Percentiles rank a stretch among this genome's conserved stretches.
These are phyloP conservation scores for Bombus sylvicola DNA, from an alignment of 1,140 invertebrate genomes.

Conservation along the genomic window DNA sequence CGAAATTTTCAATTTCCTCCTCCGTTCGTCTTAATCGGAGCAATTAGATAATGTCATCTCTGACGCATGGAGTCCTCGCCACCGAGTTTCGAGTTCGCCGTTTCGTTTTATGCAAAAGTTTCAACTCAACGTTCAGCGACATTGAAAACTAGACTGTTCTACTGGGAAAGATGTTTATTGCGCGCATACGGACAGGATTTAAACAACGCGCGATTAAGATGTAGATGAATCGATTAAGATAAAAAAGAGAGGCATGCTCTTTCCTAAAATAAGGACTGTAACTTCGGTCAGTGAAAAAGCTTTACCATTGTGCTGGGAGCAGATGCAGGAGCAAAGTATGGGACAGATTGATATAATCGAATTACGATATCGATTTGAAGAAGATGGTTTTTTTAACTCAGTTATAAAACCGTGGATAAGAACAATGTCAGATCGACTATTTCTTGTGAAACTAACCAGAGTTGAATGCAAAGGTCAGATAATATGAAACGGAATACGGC, in stretches of 20 bases:
- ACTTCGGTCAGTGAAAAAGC: no score
- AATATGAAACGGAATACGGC: slow-evolving; percentile 19
- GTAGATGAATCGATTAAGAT: slow-evolving; percentile 15
- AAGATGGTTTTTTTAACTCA: not conserved
- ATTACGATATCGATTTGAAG: not conserved
- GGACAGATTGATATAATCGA: not conserved
- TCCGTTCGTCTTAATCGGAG: not conserved
- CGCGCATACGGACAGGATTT: not conserved
- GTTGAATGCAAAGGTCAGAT: slow-evolving; percentile 22
- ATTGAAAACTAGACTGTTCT: not conserved
- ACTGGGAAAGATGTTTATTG: slow-evolving; percentile 9
- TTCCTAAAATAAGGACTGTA: not conserved
- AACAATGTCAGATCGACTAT: no score
- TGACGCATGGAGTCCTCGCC: not conserved
- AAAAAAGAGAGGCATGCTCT: not conserved
- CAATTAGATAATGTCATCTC: slow-evolving; percentile 9
- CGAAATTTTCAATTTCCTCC: slow-evolving; percentile 19
- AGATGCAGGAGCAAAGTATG: not conserved
- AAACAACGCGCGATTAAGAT: slow-evolving; percentile 6
- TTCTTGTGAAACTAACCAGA: not conserved
- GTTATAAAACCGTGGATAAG: no score
- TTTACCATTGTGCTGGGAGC: not conserved
- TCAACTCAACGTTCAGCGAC: not conserved
- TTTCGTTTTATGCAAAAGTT: slow-evolving; percentile 2
- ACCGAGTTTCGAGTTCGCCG: not conserved